Base-by-base conservation (phyloP, 2,797 vertebrate genomes). In the Coendou prehensilis region DNA sequence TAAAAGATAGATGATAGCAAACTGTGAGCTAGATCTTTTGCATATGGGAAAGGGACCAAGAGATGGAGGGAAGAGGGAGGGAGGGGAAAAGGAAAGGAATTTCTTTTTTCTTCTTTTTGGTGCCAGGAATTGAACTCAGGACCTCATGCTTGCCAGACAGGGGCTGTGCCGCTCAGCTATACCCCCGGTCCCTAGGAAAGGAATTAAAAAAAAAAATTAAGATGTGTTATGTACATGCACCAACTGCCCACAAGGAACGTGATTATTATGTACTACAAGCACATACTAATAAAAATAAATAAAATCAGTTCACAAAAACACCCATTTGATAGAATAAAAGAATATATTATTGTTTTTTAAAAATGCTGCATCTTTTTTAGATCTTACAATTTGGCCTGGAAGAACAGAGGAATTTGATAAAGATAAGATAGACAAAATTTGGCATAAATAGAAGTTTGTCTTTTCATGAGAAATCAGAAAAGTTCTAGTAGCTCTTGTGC, bases 361-460 rank as follows among this genome's bases (percentile, higher is more conserved):
- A 81, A 95, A 73, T 81, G n/a, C 14, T 61, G 18, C n/a, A 41
- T 45, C 10, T 41, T 86, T 79, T 87, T 88, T 78, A 88, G 54
- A 52, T 67, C 9, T 92, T 47, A 63, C 18, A 64, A 67, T 47
- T 83, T 79, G 26, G 28, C 26, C 54, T 82, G 14, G 45, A 78
- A 95, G 92, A 75, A 50, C 63, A 84, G n/a, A 26, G 18, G 63
- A 54, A 83, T 71, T 75, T 50, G 86, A 50, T 94, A 93, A 89
- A 91, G 63, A 20, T 75, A 64, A 86, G 45, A 89, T 28, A 45
- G 76, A 78, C 76, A 86, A 50, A 87, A 89, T 54, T 17, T 47
- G 54, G 15, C 47, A 37, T 78, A 71, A 37, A 9, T n/a, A 78
- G 67, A n/a, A 94, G n/a, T 78, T 57, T 71, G 64, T 69, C 76